Evolutionary conservation across 2,113 vertebrate species (phyloP), one percentile per base, ranked within the genome.

Genomic region (Muntiacus reevesi): DNA sequence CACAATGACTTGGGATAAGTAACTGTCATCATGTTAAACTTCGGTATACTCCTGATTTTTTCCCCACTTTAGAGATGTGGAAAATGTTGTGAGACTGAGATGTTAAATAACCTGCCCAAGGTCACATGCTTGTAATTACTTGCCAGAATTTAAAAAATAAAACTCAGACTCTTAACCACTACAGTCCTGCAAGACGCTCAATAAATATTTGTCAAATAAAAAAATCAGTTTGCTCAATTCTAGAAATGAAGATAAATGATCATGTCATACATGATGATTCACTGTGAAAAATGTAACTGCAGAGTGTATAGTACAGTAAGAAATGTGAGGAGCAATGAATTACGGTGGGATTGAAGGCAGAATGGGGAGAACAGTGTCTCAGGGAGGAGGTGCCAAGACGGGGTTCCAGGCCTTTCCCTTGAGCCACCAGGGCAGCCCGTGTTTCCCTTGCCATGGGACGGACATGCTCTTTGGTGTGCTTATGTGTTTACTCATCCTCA

Each of bases 91-190:
- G 43, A 36, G 55, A 13, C 33, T 91, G 14, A 74, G 11, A 81
- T 83, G 12, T 43, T 89, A 84, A 95, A 91, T 60, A 60, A 67
- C 52, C 33, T 67, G 8, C 36, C 36, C 50, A 12, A 55, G 62
- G 55, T 85, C 19, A 33, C 16, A n/a, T 25, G 33, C 64, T 88
- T 25, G 7, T 86, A 83, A 40, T 45, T 93, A 40, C 50, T 88
- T 94, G 36, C n/a, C 62, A 95, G 81, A 23, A 60, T 74, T 96
- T 92, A 90, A 93, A 76, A 40, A 5, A 15, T 89, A 84, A 79
- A 60, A 78, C 19, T 78, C 13, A 67, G 74, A 28, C 89, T 84
- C 94, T 71, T 93, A 87, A 71, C 82, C 7, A 43, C 67, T n/a
- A 3, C 5, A 60, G 10, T 71, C 36, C 55, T 95, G 11, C 10